These are phyloP conservation scores for Drosophila eugracilis DNA, from an alignment of 1,140 invertebrate genomes.

Conservation along the genomic window DNA sequence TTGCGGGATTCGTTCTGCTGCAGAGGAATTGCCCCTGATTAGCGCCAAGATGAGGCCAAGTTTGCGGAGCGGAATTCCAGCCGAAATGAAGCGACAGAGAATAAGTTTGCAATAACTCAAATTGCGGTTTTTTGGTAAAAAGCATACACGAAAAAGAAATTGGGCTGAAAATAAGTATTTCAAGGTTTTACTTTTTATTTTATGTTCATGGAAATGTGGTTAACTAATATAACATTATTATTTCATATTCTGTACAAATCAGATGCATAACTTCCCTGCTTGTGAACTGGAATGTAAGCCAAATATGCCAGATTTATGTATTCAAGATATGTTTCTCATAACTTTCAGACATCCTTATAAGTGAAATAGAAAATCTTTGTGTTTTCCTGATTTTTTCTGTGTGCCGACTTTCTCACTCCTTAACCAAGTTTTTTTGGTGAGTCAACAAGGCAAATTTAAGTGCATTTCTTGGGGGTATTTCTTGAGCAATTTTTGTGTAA, in stretches of 20 bases:
- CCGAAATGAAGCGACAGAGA: slow-evolving; percentile 22
- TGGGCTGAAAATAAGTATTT: no score
- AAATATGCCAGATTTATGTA: no score
- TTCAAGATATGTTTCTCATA: no score
- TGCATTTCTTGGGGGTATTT: slow-evolving; percentile 58
- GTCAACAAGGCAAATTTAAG: slow-evolving; percentile 47
- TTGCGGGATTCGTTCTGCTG: slow-evolving; percentile 8
- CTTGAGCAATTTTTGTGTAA: slow-evolving; percentile 56
- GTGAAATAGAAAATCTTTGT: no score
- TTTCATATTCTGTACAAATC: no score
- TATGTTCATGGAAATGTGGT: no score
- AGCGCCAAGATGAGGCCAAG: slow-evolving; percentile 34
- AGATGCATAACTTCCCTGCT: no score
- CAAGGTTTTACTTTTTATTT: no score
- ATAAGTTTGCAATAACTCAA: slow-evolving; percentile 45
- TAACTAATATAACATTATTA: no score
- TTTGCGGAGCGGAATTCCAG: slow-evolving; percentile 24
- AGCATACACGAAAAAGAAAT: no score
- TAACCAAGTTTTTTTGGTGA: slow-evolving; percentile 24
- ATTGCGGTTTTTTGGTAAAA: slow-evolving; percentile 17
- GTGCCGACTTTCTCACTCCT: slow-evolving; percentile 1
- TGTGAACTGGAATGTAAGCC: no score
- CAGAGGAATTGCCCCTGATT: slow-evolving; percentile 32
- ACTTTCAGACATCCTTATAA: no score
- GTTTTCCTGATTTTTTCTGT: neutral